Base-by-base conservation (phyloP, 2,797 vertebrate species). In the Neoniphon sammara region DNA sequence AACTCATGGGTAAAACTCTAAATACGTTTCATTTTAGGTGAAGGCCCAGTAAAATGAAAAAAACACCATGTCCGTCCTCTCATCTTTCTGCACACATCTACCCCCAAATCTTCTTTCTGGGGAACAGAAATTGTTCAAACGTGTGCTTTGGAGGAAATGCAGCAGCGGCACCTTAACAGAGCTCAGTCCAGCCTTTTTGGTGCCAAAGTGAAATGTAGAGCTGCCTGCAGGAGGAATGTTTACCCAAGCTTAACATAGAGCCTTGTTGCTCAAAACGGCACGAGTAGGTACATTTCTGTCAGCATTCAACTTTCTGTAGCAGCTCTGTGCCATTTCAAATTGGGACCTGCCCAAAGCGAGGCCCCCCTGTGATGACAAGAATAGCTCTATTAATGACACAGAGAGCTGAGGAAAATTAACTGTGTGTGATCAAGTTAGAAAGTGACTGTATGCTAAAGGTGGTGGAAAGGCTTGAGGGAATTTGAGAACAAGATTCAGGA, bases 171-270 rank as follows among this genome's bases (percentile, higher is more conserved):
- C 83, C 77, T 84, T 83, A 63, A 77, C 73, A 68, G 70, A 80
- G 81, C 79, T 81, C 84, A 67, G 18, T 85, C 88, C 77, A 44
- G 21, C 65, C 77, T 73, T 80, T 34, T 70, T 61, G 72, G 73
- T 88, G 88, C 88, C 87, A 88, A 82, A 87, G 82, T 89, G 86
- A 89, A 92, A 91, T 80, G 57, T 87, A 91, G 87, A 91, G 82
- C 80, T 82, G 87, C 75, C 84, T 89, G 85, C 68, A 86, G 84
- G 70, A 87, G 86, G 87, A 91, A 92, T 92, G 88, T 93, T 92
- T 91, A 91, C 82, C 89, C 83, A 80, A 69, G 86, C 85, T 90
- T 83, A 89, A 84, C 88, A 88, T 62, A 73, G 66, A 86, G 82
- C 67, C 82, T 87, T 85, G 85, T 74, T 83, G 81, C 84, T 86